Evolutionary conservation across 1,140 invertebrate species (phyloP).

Genomic region (Pseudomyrmex gracilis): DNA sequence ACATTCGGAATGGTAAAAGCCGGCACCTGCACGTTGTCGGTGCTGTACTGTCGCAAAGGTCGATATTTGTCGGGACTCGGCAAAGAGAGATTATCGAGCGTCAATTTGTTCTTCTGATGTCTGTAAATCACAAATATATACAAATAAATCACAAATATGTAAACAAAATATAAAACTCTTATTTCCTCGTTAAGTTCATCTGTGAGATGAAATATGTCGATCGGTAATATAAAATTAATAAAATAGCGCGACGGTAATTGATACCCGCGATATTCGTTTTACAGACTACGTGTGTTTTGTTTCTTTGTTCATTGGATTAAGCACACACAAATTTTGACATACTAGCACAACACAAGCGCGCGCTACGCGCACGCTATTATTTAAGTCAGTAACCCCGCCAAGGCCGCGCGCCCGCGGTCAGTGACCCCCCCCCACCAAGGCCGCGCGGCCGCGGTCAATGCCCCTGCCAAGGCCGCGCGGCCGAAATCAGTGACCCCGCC

Average conservation of each 20-base stretch:
- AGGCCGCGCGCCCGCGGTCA: no score
- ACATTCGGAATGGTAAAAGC: slow-evolving; percentile 95
- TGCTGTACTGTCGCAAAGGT: slow-evolving; percentile 92
- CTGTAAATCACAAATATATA: slow-evolving; percentile 73
- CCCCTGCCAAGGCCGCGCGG: no score
- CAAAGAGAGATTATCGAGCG: slow-evolving; percentile 91
- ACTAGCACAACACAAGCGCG: no score
- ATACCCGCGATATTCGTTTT: slow-evolving; percentile 28
- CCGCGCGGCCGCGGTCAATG: no score
- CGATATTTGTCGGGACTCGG: slow-evolving; percentile 92
- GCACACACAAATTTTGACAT: no score
- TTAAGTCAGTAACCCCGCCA: no score
- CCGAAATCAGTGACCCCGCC: no score
- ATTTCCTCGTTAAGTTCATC: no score
- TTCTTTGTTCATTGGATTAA: background rate
- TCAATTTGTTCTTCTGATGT: slow-evolving; percentile 93
- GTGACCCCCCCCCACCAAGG: no score
- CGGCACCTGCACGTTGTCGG: slow-evolving; percentile 93
- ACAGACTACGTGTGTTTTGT: background rate
- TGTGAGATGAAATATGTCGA: background rate
- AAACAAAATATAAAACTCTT: no score
- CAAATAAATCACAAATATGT: background rate
- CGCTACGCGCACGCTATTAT: no score
- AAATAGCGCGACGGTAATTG: slow-evolving; percentile 12
- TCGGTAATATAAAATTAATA: background rate